Base-by-base conservation (phyloP, 1,140 invertebrate species). In the Eumeta japonica region DNA sequence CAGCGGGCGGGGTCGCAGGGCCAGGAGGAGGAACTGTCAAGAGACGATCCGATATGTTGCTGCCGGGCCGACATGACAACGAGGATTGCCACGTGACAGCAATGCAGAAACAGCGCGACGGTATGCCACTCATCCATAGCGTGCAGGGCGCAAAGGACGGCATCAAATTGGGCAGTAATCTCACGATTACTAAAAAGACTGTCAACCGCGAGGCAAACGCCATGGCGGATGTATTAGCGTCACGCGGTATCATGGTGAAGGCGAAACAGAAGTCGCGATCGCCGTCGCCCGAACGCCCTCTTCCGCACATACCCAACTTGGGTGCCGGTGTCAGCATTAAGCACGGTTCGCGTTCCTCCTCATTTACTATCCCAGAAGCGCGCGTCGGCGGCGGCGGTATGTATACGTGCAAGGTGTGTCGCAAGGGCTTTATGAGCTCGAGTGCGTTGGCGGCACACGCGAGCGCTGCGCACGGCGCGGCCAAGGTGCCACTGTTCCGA, bases 241-340 rank as follows among this genome's bases (percentile, higher is more conserved):
- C 85, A 10, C 64, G 87, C 44, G 87, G 87, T 12, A 88, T 88
- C 37, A 88, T 85, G 16, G 83, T 88, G 0, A 88, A 86, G 36
- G 81, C 81, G 16, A 81, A 81, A 49, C 62, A 66, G 33, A 75
- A 73, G 40, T 67, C 64, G 48, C 62, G 70, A 16, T 70, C 70
- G 0, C 79, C 49, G 18, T 66, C 50, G 11, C 68, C 75, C 16
- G 50, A 78, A 30, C 59, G 59, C 4, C 62, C 66, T 3, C 31
- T 71, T 1, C 63, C 72, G 3, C 62, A 68, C 31, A 67, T 77
- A 14, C 77, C 80, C n/a, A 88, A 86, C 61, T 62, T 88, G 0
- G 86, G 86, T 37, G 83, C 83, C 7, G 84, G 83, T 15, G 83
- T 88, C 29, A 87, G 86, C 43, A 87, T 89, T 34, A 75, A 75